Conservation (phyloP, 2,797 vertebrate genomes). For the Lagocephalus sceleratus region DNA sequence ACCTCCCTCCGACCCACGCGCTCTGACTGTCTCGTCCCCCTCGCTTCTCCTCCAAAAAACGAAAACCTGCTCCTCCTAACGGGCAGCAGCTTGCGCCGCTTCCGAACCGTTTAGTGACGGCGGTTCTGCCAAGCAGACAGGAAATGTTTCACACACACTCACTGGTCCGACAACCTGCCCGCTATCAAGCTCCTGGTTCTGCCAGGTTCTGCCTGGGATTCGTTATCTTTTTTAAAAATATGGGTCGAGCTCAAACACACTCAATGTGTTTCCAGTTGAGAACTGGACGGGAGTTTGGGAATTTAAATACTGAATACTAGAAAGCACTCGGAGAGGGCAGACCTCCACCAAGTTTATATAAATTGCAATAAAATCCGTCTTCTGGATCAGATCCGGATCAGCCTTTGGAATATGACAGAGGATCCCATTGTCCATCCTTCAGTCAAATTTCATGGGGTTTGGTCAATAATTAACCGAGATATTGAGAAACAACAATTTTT, state of each 20-base stretch:
- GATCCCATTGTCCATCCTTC: no score
- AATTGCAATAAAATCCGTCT: no score
- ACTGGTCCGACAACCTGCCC: conserved; percentile 8
- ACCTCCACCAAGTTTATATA: no score
- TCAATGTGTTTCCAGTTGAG: background rate
- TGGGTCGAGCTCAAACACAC: background rate
- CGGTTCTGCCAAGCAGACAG: conserved; percentile 42
- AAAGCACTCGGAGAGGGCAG: no score
- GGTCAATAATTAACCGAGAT: no score
- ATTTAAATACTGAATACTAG: background rate
- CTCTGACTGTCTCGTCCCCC: conserved; percentile 13
- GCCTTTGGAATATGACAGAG: no score
- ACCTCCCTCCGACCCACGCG: conserved; percentile 11
- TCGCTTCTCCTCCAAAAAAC: conserved; percentile 35
- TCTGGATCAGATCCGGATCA: no score
- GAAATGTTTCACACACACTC: conserved; percentile 3
- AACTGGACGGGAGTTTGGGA: background rate
- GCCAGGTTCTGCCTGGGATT: background rate
- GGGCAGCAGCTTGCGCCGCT: conserved; percentile 48
- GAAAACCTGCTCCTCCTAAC: conserved; percentile 24
- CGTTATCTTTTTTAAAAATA: no score
- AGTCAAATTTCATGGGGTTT: no score
- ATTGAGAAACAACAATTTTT: no score
- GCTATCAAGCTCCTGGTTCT: background rate
- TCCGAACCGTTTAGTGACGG: conserved; percentile 54